A percentile compares a stretch with the other conserved stretches of the same genome.
These are phyloP conservation scores for Hycleus cichorii DNA, from an alignment of 1,140 invertebrate species.

Conservation along the genomic window DNA sequence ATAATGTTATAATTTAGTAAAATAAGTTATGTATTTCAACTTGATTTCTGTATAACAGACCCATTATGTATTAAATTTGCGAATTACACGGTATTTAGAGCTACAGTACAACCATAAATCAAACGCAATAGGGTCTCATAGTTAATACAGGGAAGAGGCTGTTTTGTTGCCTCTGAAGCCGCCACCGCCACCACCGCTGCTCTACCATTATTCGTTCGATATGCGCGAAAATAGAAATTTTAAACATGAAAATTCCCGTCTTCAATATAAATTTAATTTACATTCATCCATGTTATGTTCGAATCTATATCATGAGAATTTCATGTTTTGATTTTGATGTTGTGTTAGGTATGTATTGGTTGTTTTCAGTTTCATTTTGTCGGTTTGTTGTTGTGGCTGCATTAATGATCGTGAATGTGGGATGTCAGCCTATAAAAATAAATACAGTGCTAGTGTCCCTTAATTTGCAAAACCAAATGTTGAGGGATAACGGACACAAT, in stretches of 20 bases:
- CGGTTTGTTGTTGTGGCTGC: slow-evolving; percentile 7
- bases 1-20: slow-evolving; percentile 9
- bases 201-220: slow-evolving; percentile 6
- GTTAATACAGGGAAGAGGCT: slow-evolving; percentile 34
- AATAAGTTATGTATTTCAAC: slow-evolving; percentile 23
- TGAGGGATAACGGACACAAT: slow-evolving; percentile 12
- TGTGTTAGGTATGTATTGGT: background rate
- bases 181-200: no score
- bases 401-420: slow-evolving; percentile 1
- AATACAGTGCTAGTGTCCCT: slow-evolving; percentile 16
- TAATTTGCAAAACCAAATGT: slow-evolving; percentile 21
- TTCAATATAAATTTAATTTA: no score
- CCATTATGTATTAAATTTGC: slow-evolving; percentile 40
- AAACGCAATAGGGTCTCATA: slow-evolving; percentile 37
- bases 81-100: slow-evolving; percentile 41
- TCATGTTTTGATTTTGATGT: no score
- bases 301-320: no score
- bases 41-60: slow-evolving; percentile 32
- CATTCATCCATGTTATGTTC: no score
- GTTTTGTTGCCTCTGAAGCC: no score
- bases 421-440: slow-evolving; percentile 12
- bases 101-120: slow-evolving; percentile 38
- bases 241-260: slow-evolving; percentile 4
- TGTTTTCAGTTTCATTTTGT: background rate
- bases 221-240: slow-evolving; percentile 8